These are phyloP conservation scores for Archips xylosteana DNA, from an alignment of 2,888 invertebrate genomes.

Conservation along the genomic window DNA sequence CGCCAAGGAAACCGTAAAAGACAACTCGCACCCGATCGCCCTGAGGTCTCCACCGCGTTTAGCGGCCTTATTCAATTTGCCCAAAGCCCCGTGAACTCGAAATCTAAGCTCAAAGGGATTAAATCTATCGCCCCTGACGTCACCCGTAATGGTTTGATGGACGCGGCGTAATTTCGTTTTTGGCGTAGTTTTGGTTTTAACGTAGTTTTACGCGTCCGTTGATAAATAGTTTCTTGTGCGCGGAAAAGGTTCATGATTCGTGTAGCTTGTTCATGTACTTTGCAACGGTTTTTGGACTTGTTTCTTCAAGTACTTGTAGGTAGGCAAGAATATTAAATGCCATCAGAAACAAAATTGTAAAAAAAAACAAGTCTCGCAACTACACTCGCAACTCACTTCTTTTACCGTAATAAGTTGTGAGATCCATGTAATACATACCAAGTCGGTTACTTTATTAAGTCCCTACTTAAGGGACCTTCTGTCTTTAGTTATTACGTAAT, in stretches of 20 bases:
- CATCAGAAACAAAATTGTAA: too few species aligned
- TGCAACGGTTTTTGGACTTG: too few species aligned
- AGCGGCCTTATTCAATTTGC: conserved; percentile 26
- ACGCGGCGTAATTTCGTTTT: conserved; percentile 13
- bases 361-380: too few species aligned
- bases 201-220: conserved; percentile 10
- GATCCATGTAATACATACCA: too few species aligned
- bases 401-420: too few species aligned
- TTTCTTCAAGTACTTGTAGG: too few species aligned
- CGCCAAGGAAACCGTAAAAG: conserved; percentile 8
- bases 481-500: too few species aligned
- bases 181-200: background rate
- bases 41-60: conserved; percentile 14
- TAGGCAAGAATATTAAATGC: too few species aligned
- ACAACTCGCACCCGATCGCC: conserved; percentile 6
- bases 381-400: too few species aligned
- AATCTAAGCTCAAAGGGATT: conserved; percentile 21
- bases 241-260: background rate
- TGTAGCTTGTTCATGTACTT: too few species aligned
- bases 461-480: too few species aligned
- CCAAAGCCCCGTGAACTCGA: conserved; percentile 21
- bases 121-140: conserved; percentile 19
- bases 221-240: background rate
- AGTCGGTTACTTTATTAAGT: too few species aligned
- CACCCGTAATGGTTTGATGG: conserved; percentile 16